Conservation (phyloP, 2,797 vertebrate genomes). For the Enteromius mattozi region DNA sequence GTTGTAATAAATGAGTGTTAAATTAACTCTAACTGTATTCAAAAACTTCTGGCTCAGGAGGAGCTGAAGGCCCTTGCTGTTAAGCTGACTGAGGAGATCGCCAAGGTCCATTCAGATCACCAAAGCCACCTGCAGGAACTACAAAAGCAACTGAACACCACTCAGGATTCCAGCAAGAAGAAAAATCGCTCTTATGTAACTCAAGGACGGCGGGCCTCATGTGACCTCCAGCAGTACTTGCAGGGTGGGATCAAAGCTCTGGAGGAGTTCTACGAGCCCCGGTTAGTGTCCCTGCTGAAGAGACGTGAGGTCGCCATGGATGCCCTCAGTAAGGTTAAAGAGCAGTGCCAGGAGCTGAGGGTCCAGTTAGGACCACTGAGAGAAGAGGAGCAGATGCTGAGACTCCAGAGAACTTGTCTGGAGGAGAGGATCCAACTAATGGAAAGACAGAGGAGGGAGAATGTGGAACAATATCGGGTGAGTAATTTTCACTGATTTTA, state of each 20-base stretch:
- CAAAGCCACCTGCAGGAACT: constrained; percentile 78
- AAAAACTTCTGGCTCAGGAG: constrained; percentile 66
- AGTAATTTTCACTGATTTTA: background rate
- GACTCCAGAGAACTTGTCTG: constrained; percentile 83
- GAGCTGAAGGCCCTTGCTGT: constrained; percentile 77
- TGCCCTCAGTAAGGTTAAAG: constrained; percentile 81
- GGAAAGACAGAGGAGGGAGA: constrained; percentile 83
- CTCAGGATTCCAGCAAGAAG: constrained; percentile 66
- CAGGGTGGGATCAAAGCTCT: constrained; percentile 83
- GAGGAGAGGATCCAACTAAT: constrained; percentile 87
- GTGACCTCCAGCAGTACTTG: constrained; percentile 88
- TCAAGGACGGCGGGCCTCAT: constrained; percentile 82
- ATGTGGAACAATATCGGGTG: constrained; percentile 88
- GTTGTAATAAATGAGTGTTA: background rate
- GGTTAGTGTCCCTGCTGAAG: constrained; percentile 86
- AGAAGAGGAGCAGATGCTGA: constrained; percentile 82
- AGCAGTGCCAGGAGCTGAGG: constrained; percentile 83
- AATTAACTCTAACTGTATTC: constrained; percentile 13
- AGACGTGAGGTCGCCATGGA: constrained; percentile 79
- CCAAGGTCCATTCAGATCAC: constrained; percentile 77
- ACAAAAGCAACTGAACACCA: constrained; percentile 71
- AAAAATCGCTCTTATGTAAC: constrained; percentile 81
- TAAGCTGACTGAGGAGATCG: constrained; percentile 81
- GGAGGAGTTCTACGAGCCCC: constrained; percentile 89
- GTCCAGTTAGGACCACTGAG: constrained; percentile 82